Evolutionary conservation across 2,888 invertebrate genomes (phyloP).

Genomic region (Peribatodes rhomboidaria): DNA sequence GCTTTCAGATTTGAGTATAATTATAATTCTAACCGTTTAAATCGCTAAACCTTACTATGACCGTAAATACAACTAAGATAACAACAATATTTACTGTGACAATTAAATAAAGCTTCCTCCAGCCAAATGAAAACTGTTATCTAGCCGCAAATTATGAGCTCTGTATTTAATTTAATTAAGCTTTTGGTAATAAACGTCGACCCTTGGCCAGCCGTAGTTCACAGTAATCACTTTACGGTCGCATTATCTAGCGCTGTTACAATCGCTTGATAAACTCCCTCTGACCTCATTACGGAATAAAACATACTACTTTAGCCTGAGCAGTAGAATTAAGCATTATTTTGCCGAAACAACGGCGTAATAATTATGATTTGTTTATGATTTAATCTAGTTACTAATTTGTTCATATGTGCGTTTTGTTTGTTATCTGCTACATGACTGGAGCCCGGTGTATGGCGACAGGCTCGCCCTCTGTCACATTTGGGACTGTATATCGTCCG

Average conservation of each 20-base stretch:
- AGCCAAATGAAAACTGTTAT: slow-evolving; percentile 28
- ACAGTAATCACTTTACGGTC: slow-evolving; percentile 33
- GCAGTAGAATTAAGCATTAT: too few species aligned
- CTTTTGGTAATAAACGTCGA: slow-evolving; percentile 35
- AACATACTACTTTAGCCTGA: background rate
- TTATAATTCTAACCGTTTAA: too few species aligned
- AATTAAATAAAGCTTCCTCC: slow-evolving; percentile 18
- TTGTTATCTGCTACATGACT: too few species aligned
- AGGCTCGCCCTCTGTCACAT: too few species aligned
- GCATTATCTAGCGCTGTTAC: slow-evolving; percentile 21
- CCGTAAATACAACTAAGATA: background rate
- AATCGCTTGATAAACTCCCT: slow-evolving; percentile 19
- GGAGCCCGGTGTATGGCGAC: too few species aligned
- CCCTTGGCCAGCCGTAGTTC: slow-evolving; percentile 34
- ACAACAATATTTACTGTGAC: slow-evolving; percentile 9
- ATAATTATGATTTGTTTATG: too few species aligned
- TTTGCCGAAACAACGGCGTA: too few species aligned
- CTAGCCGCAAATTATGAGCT: slow-evolving; percentile 29
- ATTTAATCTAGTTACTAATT: too few species aligned
- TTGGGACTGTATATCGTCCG: too few species aligned
- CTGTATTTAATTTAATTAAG: slow-evolving; percentile 38
- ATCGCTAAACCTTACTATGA: background rate
- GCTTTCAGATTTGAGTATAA: too few species aligned
- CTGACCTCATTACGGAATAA: slow-evolving; percentile 1
- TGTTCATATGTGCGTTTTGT: too few species aligned